A percentile compares a stretch with the other conserved stretches of the same genome.
These are phyloP conservation scores for Heliocidaris erythrogramma DNA, from an alignment of 35 echinoderm and acorn worm genomes.

Conservation along the genomic window DNA sequence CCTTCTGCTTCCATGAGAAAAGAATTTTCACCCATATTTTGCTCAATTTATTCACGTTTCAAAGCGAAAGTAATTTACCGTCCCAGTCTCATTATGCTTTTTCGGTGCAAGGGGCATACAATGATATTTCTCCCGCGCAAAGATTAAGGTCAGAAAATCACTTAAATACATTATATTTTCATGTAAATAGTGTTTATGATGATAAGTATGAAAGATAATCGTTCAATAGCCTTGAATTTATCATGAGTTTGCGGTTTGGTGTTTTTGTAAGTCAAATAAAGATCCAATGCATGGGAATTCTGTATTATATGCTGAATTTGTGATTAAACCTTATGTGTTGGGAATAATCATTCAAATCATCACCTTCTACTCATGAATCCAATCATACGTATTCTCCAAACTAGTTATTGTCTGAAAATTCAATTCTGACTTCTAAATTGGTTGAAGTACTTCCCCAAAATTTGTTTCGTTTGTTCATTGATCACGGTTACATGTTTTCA, in stretches of 20 bases:
- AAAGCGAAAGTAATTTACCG: background rate
- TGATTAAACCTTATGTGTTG: background rate
- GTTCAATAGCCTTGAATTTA: background rate
- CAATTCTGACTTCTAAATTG: background rate
- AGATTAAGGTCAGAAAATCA: background rate
- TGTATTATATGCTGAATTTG: background rate
- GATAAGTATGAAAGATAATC: background rate
- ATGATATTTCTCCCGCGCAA: background rate
- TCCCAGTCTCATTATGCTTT: background rate
- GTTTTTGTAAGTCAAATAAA: background rate
- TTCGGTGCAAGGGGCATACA: background rate
- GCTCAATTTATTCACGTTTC: background rate
- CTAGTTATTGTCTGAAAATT: background rate
- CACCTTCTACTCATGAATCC: background rate
- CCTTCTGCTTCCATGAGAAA: background rate
- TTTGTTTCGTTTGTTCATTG: background rate
- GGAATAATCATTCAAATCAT: background rate
- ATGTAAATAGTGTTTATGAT: slow-evolving; percentile 5
- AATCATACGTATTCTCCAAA: background rate
- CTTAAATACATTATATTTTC: background rate
- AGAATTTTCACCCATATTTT: background rate
- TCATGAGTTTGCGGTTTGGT: background rate
- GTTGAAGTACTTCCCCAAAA: background rate
- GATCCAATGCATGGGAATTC: background rate
- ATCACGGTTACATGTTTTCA: background rate